These are phyloP conservation scores for Scleropages formosus DNA, from an alignment of 2,797 vertebrate genomes.

Conservation along the genomic window DNA sequence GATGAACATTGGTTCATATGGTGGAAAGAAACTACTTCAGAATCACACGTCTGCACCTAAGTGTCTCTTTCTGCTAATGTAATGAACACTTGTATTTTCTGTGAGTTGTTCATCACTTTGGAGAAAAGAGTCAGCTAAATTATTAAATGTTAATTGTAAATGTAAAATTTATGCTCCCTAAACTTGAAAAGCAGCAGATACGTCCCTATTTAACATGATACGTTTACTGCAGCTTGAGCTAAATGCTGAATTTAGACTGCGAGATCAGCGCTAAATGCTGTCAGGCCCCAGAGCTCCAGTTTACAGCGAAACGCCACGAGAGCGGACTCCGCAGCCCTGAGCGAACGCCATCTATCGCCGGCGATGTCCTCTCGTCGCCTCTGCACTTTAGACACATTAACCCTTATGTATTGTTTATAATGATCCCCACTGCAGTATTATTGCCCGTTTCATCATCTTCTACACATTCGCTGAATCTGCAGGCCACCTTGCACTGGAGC, in stretches of 20 bases:
- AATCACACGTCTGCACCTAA: no score
- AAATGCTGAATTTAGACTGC: neutral
- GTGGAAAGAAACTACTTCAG: no score
- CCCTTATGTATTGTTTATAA: conserved; percentile 26
- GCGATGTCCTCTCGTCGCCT: neutral
- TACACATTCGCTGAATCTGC: conserved; percentile 5
- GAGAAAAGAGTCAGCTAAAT: no score
- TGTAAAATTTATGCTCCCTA: no score
- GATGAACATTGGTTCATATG: no score
- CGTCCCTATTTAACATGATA: no score
- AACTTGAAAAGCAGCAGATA: no score
- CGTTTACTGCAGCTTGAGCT: neutral
- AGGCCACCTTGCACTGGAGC: neutral
- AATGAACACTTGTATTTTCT: no score
- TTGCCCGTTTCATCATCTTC: conserved; percentile 15
- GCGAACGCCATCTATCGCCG: no score
- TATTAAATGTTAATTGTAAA: no score
- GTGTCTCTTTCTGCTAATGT: no score
- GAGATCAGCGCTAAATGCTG: neutral
- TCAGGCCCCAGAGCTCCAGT: neutral
- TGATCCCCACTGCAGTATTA: neutral
- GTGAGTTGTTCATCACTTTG: no score
- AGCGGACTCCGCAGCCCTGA: neutral
- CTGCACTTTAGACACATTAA: conserved; percentile 24
- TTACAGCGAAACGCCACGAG: neutral